A percentile compares a stretch with the other conserved stretches of the same genome.
These are phyloP conservation scores for Xyrichtys novacula DNA, from an alignment of 2,797 vertebrate genomes.

Conservation along the genomic window DNA sequence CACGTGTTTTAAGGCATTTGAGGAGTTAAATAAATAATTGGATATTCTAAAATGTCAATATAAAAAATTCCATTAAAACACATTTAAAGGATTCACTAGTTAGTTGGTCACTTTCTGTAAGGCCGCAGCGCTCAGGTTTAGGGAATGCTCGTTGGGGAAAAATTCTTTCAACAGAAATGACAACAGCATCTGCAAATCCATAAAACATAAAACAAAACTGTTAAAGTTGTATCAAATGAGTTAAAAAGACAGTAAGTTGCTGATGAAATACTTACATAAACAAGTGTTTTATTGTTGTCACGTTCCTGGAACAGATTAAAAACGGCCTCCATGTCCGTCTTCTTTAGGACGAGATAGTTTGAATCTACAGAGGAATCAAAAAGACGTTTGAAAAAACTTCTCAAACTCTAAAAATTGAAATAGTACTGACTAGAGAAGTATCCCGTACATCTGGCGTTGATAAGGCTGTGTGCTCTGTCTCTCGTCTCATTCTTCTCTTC, in stretches of 20 bases:
- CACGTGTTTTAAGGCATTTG: slow-evolving; percentile 48
- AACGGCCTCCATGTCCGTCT: slow-evolving; percentile 76
- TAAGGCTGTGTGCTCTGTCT: slow-evolving; percentile 77
- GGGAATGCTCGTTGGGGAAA: slow-evolving; percentile 72
- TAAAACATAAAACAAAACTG: not conserved
- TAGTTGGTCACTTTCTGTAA: slow-evolving; percentile 66
- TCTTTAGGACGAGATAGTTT: slow-evolving; percentile 76
- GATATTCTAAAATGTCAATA: slow-evolving; percentile 45
- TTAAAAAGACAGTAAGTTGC: not conserved
- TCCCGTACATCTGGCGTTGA: slow-evolving; percentile 79
- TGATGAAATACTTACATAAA: slow-evolving; percentile 80
- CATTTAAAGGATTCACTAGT: slow-evolving; percentile 41
- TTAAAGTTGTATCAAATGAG: not conserved
- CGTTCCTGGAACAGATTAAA: slow-evolving; percentile 84
- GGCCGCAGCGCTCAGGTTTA: slow-evolving; percentile 49
- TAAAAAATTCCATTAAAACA: slow-evolving; percentile 41
- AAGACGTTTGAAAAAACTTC: not conserved
- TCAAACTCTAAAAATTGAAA: not conserved
- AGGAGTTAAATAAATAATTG: slow-evolving; percentile 63
- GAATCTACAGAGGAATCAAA: slow-evolving; percentile 69
- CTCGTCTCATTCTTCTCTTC: slow-evolving; percentile 78
- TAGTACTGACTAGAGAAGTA: not conserved
- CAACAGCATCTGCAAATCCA: slow-evolving; percentile 74
- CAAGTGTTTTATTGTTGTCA: slow-evolving; percentile 83
- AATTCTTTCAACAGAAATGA: slow-evolving; percentile 77